Conservation (phyloP, 2,113 vertebrate genomes). For the Erythrocercus mccallii region DNA sequence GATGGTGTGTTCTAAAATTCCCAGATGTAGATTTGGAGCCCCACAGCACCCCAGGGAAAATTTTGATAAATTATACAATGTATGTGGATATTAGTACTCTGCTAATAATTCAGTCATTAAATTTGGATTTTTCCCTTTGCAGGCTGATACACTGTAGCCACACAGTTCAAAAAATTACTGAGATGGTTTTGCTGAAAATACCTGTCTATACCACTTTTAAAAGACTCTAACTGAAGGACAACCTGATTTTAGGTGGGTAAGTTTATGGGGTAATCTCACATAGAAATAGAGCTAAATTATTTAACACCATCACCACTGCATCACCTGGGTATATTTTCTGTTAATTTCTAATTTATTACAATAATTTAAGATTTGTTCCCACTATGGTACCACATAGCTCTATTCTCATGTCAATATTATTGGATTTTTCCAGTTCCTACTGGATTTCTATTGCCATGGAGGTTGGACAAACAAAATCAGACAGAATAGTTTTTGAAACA, state of each 20-base stretch:
- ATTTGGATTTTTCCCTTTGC: constrained; percentile 39
- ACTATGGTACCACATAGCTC: neutral
- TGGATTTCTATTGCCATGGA: neutral
- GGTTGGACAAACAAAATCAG: neutral
- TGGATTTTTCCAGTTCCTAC: neutral
- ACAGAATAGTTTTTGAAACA: neutral
- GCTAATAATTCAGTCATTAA: neutral
- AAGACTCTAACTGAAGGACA: constrained; percentile 33
- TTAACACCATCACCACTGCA: neutral
- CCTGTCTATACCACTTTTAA: constrained; percentile 3
- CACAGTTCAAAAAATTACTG: constrained; percentile 6
- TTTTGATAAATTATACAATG: neutral
- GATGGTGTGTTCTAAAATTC: neutral
- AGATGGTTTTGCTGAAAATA: constrained; percentile 34
- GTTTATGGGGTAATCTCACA: neutral
- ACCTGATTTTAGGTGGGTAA: constrained; percentile 35
- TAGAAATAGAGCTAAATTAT: neutral
- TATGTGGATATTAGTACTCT: neutral
- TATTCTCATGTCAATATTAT: neutral
- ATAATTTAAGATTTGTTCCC: neutral
- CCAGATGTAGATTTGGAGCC: neutral
- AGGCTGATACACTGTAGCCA: constrained; percentile 31
- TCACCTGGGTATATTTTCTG: neutral
- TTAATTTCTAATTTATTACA: neutral
- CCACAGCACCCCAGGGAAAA: neutral